These are phyloP conservation scores for Periplaneta americana DNA, from an alignment of 1,140 invertebrate genomes.

Conservation along the genomic window DNA sequence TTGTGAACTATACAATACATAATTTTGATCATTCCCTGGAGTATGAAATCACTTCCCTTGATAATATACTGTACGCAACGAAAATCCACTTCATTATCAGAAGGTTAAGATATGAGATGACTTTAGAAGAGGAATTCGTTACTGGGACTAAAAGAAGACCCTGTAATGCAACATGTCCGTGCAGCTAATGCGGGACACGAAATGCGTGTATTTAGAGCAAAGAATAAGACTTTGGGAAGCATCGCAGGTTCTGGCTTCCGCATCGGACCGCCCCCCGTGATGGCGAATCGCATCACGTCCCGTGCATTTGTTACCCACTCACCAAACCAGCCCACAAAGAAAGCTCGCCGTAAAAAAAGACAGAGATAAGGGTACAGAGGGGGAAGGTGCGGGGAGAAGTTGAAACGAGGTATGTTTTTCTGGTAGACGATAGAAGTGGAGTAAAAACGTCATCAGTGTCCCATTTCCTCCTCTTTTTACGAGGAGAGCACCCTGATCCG, in stretches of 20 bases:
- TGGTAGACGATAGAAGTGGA: not conserved
- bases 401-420: not conserved
- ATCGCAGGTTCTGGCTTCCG: not conserved
- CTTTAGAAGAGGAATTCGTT: too few relatives aligned
- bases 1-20: too few relatives aligned
- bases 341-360: not conserved
- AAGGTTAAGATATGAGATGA: too few relatives aligned
- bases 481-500: not conserved
- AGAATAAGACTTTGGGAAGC: not conserved
- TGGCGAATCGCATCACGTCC: not conserved
- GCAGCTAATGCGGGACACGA: not conserved
- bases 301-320: not conserved
- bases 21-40: too few relatives aligned
- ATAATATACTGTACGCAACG: too few relatives aligned
- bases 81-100: too few relatives aligned
- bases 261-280: not conserved
- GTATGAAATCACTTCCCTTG: too few relatives aligned
- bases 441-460: constrained; percentile 3
- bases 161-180: not conserved
- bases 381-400: not conserved
- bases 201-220: not conserved
- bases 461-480: constrained; percentile 6
- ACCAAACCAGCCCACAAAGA: not conserved
- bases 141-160: not conserved
- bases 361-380: not conserved